A percentile compares a stretch with the other conserved stretches of the same genome.
Conservation (phyloP, 2,888 invertebrate genomes). For the Agrochola litura region DNA sequence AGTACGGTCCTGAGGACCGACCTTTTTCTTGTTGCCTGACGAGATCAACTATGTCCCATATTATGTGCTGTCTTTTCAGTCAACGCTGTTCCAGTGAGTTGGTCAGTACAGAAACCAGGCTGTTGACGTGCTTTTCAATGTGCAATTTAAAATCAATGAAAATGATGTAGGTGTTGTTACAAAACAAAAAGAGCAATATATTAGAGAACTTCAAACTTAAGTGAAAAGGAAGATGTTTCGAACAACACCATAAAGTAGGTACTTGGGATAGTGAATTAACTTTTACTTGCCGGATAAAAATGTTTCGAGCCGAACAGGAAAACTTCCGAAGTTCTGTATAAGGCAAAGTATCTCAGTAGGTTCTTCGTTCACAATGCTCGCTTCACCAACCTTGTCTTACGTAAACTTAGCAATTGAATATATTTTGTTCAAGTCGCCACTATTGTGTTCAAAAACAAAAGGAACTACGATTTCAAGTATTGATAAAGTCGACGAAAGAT, state of each 20-base stretch:
- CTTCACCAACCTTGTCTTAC: slow-evolving; percentile 64
- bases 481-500: slow-evolving; percentile 55
- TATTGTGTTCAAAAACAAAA: slow-evolving; percentile 62
- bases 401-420: slow-evolving; percentile 69
- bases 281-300: slow-evolving; percentile 67
- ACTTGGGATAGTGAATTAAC: slow-evolving; percentile 65
- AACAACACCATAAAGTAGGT: slow-evolving; percentile 54
- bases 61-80: neutral
- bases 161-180: neutral
- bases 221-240: slow-evolving; percentile 41
- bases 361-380: slow-evolving; percentile 65
- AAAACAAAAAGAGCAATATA: slow-evolving; percentile 31
- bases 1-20: neutral
- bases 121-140: neutral
- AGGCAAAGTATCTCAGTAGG: slow-evolving; percentile 65
- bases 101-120: neutral
- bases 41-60: neutral
- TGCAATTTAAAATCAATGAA: neutral
- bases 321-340: slow-evolving; percentile 66
- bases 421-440: slow-evolving; percentile 63
- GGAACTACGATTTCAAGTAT: slow-evolving; percentile 60
- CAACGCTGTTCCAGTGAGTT: neutral
- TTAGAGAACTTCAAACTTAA: slow-evolving; percentile 32
- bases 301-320: slow-evolving; percentile 64
- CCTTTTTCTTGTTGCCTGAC: neutral